Evolutionary conservation across 2,888 invertebrate species (phyloP), one percentile per base, ranked within the genome.

Genomic region (Mimumesa dahlbomi): DNA sequence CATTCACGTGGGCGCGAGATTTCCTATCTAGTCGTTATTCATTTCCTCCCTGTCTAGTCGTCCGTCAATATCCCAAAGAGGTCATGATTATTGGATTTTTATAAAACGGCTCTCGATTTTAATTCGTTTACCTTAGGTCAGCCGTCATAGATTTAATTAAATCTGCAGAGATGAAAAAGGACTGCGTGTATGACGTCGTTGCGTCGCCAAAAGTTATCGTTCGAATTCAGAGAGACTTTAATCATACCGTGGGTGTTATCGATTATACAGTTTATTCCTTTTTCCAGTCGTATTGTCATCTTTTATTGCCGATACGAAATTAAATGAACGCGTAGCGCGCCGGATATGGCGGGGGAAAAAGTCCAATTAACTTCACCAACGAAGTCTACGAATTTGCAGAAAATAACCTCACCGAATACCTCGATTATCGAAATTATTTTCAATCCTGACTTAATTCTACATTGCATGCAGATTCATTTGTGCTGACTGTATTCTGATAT

Each of bases 121-220:
- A 50, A 62, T 56, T 38, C 38, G 6, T 29, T 40, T 18, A 31
- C 5, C 29, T 56, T 13, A 52, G 50, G 21, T 19, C 18, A 4
- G 9, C 18, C 29, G 38, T 22, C 21, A 11, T 18, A 61, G 22
- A 4, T 66, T 54, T 43, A 49, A 66, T 56, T 63, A 50, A 45
- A 50, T 38, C 14, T 18, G n/a, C 9, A n/a, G 19, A 14, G 18
- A 66, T 48, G 11, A n/a, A 38, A 36, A 22, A 1, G 18, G 29
- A 6, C 29, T 1, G 18, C 50, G 14, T 25, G 6, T 40, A 6
- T 16, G 4, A 5, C 1, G 16, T 40, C 34, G 34, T 11, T 2
- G 34, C 2, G 11, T 34, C 11, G 11, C 6, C 11, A 34, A 34
- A 34, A n/a, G 11, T 34, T 4, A 34, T 7, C 7, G 6, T 34